These are phyloP conservation scores for Podarcis muralis DNA, from an alignment of 2,113 vertebrate genomes.

Conservation along the genomic window DNA sequence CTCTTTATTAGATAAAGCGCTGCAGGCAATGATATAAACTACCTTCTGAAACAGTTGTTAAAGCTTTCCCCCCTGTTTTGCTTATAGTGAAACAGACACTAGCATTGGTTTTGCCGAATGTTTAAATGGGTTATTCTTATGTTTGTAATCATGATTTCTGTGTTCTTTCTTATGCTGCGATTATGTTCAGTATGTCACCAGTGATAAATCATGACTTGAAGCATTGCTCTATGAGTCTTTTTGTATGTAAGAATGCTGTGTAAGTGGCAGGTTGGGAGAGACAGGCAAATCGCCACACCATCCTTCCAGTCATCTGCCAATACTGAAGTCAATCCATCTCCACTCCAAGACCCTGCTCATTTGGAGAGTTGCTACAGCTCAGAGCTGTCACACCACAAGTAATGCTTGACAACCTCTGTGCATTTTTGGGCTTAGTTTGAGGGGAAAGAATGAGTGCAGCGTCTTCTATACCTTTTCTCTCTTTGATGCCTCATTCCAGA, in stretches of 20 bases:
- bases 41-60: constrained; percentile 15
- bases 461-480: not conserved
- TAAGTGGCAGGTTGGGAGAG: not conserved
- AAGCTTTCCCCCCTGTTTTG: not conserved
- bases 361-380: not conserved
- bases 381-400: not conserved
- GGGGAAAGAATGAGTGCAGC: not conserved
- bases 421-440: not conserved
- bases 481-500: not conserved
- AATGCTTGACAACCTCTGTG: not conserved
- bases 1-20: not conserved
- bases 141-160: not conserved
- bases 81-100: not conserved
- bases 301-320: not conserved
- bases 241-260: no score
- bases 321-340: not conserved
- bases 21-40: not conserved
- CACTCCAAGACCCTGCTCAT: not conserved
- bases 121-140: not conserved
- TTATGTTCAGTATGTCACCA: not conserved
- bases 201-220: not conserved
- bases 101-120: not conserved
- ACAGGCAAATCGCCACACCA: not conserved
- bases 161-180: not conserved
- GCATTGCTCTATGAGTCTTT: no score